Percentiles rank a stretch among this genome's conserved stretches.
These are phyloP conservation scores for Arizona elegans DNA, from an alignment of 2,113 vertebrate species.

Conservation along the genomic window DNA sequence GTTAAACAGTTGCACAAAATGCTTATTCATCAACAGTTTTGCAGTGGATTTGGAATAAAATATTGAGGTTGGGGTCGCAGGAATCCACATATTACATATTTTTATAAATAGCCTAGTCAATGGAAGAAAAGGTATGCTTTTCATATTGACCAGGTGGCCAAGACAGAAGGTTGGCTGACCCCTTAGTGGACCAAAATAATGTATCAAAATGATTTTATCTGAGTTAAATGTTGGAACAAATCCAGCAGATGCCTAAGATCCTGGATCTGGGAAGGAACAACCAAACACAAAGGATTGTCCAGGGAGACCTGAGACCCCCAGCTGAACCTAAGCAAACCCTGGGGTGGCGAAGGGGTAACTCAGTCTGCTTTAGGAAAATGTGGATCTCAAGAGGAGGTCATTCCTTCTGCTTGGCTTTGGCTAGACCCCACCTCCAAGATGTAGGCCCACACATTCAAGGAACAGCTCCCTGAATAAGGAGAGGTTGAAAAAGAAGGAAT, in stretches of 20 bases:
- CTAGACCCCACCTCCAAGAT: neutral
- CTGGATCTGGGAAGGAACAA: neutral
- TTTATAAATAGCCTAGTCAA: neutral
- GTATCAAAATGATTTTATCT: neutral
- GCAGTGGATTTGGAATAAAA: no score
- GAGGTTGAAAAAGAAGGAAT: neutral
- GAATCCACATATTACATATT: neutral
- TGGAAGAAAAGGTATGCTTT: no score
- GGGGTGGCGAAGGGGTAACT: neutral
- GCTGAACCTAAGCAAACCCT: no score
- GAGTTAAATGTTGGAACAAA: neutral
- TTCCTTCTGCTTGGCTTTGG: neutral
- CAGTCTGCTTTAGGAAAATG: neutral
- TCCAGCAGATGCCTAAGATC: neutral
- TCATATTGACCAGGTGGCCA: neutral
- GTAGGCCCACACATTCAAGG: neutral
- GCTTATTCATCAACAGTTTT: neutral
- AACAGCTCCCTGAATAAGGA: neutral
- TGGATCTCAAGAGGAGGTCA: fast-evolving
- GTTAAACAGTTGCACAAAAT: neutral
- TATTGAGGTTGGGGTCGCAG: neutral
- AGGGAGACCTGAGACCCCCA: neutral
- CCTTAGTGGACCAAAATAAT: neutral
- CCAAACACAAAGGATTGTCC: no score
- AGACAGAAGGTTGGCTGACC: neutral